Base-by-base conservation (phyloP, 2,888 invertebrate species). In the Halocaridina rubra region DNA sequence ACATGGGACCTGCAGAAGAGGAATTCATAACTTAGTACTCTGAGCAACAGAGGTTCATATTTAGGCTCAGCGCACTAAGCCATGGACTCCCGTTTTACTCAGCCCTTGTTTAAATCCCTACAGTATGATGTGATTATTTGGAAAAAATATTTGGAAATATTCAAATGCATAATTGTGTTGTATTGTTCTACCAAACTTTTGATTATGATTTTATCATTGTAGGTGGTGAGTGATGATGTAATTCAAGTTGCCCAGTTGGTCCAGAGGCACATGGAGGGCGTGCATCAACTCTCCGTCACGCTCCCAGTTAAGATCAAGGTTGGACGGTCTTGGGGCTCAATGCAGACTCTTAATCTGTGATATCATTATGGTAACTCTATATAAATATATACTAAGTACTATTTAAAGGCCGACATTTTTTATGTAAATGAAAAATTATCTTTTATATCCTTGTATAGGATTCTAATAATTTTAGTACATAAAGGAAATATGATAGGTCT, bases 231-330 rank as follows among this genome's bases (percentile, higher is more conserved):
- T 81, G 91, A 92, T 3, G 93, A 93, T 89, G 91, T 94, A 61
- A 90, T 91, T 16, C 90, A 91, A 88, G 93, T 95, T 72, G 93
- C 93, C 0, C 91, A 90, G 85, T 92, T 95, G 74, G 91, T 98
- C 16, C 95, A 94, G 90, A 91, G 93, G 61, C 93, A 93, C 29
- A 98, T 98, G 98, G 97, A 97, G 91, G 92, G 93, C 80, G 94
- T 95, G 16, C 93, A 94, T 5, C 91, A 92, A 85, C 91, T 98
- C 30, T 93, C 93, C 76, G 95, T 98, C 2, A 94, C 95, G n/a
- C 92, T 98, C 82, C 96, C 96, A 5, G 97, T 98, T 0, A 97
- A 97, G 92, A 90, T 98, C 0, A 96, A 95, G 92, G 92, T 92
- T 69, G 98, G 98, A 0, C 91, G 92, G 79, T 94, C 95, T 33